These are phyloP conservation scores for Alces alces DNA, from an alignment of 2,113 vertebrate species.

Conservation along the genomic window DNA sequence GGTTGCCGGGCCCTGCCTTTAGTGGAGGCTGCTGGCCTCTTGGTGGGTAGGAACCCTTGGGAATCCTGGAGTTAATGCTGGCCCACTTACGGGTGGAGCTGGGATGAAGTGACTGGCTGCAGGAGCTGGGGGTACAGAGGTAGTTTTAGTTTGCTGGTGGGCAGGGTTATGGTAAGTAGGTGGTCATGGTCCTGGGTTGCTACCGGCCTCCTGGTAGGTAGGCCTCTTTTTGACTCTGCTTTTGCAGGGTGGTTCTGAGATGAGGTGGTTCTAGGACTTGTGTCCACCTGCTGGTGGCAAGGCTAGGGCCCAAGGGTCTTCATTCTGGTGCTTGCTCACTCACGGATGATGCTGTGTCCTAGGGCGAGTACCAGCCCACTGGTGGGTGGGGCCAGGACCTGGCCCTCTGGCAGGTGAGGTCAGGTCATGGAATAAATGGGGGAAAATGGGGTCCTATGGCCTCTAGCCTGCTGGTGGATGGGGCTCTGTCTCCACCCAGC, in stretches of 20 bases:
- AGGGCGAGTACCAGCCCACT: background rate
- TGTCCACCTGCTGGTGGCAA: background rate
- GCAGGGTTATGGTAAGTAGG: background rate
- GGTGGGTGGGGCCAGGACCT: background rate
- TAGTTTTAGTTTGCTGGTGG: background rate
- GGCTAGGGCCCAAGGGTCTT: background rate
- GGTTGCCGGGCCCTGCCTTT: too few relatives aligned
- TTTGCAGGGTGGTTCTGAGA: background rate
- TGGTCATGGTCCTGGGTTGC: background rate
- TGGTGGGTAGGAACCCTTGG: background rate
- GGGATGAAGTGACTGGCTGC: background rate
- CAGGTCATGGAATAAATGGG: background rate
- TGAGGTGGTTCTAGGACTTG: background rate
- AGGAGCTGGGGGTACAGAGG: background rate
- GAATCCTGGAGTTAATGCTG: background rate
- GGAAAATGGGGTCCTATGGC: background rate
- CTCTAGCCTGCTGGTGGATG: background rate
- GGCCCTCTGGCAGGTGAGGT: background rate
- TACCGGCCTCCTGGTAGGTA: background rate
- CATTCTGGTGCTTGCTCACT: background rate
- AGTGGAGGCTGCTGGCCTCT: background rate
- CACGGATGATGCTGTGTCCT: background rate
- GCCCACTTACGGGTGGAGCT: background rate
- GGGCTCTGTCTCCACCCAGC: background rate
- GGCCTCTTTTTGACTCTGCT: background rate